Evolutionary conservation across 2,113 vertebrate species (phyloP).

Genomic region (Dasyornis broadbenti): DNA sequence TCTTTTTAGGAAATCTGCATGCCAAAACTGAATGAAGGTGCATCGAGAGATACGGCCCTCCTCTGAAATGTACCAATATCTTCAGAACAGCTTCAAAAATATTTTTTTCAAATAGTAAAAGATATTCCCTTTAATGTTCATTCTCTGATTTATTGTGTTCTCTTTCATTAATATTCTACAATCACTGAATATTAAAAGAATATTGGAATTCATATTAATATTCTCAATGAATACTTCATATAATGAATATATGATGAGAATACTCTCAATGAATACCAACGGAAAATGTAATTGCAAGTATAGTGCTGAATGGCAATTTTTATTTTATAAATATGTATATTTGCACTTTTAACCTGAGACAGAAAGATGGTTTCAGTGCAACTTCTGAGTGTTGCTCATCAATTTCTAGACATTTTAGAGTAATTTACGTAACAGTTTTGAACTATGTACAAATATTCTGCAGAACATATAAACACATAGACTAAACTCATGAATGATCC

Average conservation of each 20-base stretch:
- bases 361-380: neutral
- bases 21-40: neutral
- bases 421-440: neutral
- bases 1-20: neutral
- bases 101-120: neutral
- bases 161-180: neutral
- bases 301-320: neutral
- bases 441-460: neutral
- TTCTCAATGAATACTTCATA: neutral
- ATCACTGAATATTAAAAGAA: neutral
- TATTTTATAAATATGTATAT: neutral
- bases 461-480: neutral
- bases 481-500: neutral
- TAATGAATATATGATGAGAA: neutral
- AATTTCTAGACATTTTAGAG: neutral
- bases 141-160: neutral
- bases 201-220: neutral
- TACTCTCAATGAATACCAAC: neutral
- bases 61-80: neutral
- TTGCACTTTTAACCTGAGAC: neutral
- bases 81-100: neutral
- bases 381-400: neutral
- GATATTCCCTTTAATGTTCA: neutral
- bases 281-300: neutral
- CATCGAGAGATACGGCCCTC: neutral